Percentiles rank a stretch among this genome's conserved stretches.
These are phyloP conservation scores for Lissocephala sabroskyi DNA, from an alignment of 2,888 invertebrate species.

Conservation along the genomic window DNA sequence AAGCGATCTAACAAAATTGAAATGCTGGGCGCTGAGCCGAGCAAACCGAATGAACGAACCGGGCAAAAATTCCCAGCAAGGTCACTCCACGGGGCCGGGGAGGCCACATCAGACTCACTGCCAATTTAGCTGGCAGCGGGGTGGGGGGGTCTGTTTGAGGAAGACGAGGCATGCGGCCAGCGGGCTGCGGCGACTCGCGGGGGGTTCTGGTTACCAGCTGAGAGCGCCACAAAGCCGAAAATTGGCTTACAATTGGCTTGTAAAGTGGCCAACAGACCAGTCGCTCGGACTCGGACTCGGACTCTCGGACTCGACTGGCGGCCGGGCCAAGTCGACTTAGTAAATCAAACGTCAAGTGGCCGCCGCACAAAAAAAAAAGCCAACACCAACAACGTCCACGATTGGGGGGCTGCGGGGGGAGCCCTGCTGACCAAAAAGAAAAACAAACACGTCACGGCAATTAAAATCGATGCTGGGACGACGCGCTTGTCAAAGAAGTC, in stretches of 20 bases:
- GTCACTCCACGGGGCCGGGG: not conserved
- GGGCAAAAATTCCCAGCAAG: slow-evolving; percentile 35
- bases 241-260: slow-evolving; percentile 62
- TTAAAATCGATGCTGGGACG: slow-evolving; percentile 35
- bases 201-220: slow-evolving; percentile 8
- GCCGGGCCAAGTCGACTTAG: slow-evolving; percentile 19
- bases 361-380: slow-evolving; percentile 19
- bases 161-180: no score
- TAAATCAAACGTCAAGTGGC: slow-evolving; percentile 45
- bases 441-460: slow-evolving; percentile 53
- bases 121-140: slow-evolving; percentile 1
- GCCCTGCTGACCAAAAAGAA: slow-evolving; percentile 11
- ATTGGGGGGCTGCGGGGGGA: slow-evolving; percentile 1
- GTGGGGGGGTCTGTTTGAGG: not conserved
- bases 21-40: slow-evolving; percentile 6
- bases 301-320: not conserved
- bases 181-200: no score
- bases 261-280: slow-evolving; percentile 27
- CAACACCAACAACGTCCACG: slow-evolving; percentile 12
- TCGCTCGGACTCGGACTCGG: no score
- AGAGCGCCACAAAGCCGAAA: slow-evolving; percentile 40
- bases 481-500: slow-evolving; percentile 1
- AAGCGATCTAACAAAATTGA: slow-evolving; percentile 15
- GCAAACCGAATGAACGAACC: slow-evolving; percentile 6
- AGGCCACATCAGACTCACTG: no score